Evolutionary conservation across 1,140 invertebrate species (phyloP).

Genomic region (Bombus balteatus): DNA sequence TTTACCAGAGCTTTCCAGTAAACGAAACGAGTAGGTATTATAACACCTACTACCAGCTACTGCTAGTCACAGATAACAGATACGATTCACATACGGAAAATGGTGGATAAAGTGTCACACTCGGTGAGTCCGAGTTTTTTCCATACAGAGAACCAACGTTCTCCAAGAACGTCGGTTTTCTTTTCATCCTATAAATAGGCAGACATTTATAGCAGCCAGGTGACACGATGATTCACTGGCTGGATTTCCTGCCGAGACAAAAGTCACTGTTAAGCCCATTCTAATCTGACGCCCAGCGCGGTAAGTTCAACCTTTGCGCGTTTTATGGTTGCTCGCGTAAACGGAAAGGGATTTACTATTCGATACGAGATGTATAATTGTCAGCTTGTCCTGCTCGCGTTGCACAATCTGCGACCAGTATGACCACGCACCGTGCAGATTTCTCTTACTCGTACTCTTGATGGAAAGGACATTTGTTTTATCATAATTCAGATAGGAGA

Average conservation of each 20-base stretch:
- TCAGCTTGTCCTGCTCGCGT: too few species aligned
- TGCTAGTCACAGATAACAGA: not conserved
- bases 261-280: constrained; percentile 26
- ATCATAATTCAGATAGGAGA: too few species aligned
- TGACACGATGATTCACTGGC: constrained; percentile 56
- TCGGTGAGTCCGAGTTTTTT: constrained; percentile 29
- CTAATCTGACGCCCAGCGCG: not conserved
- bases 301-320: not conserved
- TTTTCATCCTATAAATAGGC: constrained; percentile 63
- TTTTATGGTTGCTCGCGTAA: not conserved
- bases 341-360: not conserved
- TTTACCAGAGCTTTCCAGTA: not conserved
- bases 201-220: constrained; percentile 51
- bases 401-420: too few species aligned
- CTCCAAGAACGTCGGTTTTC: constrained; percentile 56
- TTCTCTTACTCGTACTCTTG: too few species aligned
- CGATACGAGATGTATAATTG: too few species aligned
- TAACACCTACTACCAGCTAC: not conserved
- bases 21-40: not conserved
- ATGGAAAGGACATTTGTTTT: too few species aligned
- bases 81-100: not conserved
- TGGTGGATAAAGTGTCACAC: not conserved
- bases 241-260: constrained; percentile 51
- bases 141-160: constrained; percentile 48
- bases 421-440: too few species aligned